phyloP scores from a whole-genome alignment of 1,140 invertebrate species.

The Lysiphlebus fabarum region DNA sequence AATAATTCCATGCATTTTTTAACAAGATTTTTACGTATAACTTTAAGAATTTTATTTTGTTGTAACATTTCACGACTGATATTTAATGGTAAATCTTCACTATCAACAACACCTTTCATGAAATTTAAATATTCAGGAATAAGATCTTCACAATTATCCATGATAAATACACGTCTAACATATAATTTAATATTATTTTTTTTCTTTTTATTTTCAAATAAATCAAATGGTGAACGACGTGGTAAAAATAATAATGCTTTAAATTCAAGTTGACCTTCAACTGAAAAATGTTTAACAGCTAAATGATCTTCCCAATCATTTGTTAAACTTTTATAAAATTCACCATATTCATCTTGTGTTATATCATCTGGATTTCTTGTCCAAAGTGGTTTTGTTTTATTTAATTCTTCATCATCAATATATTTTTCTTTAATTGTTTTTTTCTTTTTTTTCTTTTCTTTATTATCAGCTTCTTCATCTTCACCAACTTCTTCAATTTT shows the following conservation, averaged over 20 bases:
- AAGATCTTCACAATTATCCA: conserved; percentile 96
- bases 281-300: conserved; percentile 90
- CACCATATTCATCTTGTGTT: conserved; percentile 82
- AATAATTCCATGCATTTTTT: conserved; percentile 98
- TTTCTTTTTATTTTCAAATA: conserved; percentile 91
- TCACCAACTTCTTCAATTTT: conserved; percentile 62
- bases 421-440: conserved; percentile 89
- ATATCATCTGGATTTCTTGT: conserved; percentile 87
- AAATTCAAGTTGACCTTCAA: conserved; percentile 98
- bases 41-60: conserved; percentile 98
- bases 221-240: conserved; percentile 82
- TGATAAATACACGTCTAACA: conserved; percentile 97
- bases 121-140: conserved; percentile 98
- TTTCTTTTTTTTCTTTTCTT: conserved; percentile 90
- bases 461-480: conserved; percentile 80
- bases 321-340: conserved; percentile 92
- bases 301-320: conserved; percentile 86
- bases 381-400: conserved; percentile 97
- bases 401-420: conserved; percentile 98
- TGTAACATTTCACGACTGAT: conserved; percentile 99
- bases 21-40: conserved; percentile 97
- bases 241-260: conserved; percentile 94
- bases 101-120: conserved; percentile 97
- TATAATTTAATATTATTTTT: conserved; percentile 95
- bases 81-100: conserved; percentile 95